Conservation (phyloP, 2,113 vertebrate genomes). For the Peromyscus californicus region DNA sequence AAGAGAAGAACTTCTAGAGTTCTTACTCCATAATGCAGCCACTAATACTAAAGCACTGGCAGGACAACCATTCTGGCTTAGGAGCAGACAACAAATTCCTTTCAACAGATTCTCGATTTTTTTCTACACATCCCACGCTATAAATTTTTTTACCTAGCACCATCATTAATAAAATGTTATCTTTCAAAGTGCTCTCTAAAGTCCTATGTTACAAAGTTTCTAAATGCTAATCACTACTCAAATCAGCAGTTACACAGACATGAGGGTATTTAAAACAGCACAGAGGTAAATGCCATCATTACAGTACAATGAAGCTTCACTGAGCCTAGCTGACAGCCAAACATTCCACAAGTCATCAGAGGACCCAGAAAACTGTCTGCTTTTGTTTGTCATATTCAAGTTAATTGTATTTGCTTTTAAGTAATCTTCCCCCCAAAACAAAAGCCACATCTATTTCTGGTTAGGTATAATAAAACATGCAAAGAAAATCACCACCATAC, state of each 20-base stretch:
- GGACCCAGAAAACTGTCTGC: constrained; percentile 55
- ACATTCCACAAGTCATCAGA: constrained; percentile 14
- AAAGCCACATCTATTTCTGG: constrained; percentile 83
- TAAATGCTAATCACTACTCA: constrained; percentile 53
- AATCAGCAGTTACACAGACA: constrained; percentile 83
- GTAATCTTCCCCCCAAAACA: constrained; percentile 59
- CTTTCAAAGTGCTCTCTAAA: constrained; percentile 79
- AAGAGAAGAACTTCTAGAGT: constrained; percentile 29
- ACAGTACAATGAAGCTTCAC: constrained; percentile 80
- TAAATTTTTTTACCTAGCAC: constrained; percentile 1
- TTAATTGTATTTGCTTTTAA: constrained; percentile 69
- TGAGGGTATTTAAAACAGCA: constrained; percentile 76
- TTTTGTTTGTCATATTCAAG: constrained; percentile 81
- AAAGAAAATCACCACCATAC: constrained; percentile 79
- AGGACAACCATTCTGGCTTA: constrained; percentile 53
- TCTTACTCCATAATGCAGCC: constrained; percentile 59
- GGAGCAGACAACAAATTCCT: constrained; percentile 58
- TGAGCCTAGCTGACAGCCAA: constrained; percentile 64
- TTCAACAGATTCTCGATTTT: constrained; percentile 49
- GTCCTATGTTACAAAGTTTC: constrained; percentile 58
- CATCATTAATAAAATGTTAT: constrained; percentile 72
- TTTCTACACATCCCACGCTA: constrained; percentile 43
- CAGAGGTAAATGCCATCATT: constrained; percentile 82
- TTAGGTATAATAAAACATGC: constrained; percentile 85
- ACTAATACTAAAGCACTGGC: constrained; percentile 12